Conservation (phyloP, 2,113 vertebrate genomes). For the Ramphastos sulfuratus region DNA sequence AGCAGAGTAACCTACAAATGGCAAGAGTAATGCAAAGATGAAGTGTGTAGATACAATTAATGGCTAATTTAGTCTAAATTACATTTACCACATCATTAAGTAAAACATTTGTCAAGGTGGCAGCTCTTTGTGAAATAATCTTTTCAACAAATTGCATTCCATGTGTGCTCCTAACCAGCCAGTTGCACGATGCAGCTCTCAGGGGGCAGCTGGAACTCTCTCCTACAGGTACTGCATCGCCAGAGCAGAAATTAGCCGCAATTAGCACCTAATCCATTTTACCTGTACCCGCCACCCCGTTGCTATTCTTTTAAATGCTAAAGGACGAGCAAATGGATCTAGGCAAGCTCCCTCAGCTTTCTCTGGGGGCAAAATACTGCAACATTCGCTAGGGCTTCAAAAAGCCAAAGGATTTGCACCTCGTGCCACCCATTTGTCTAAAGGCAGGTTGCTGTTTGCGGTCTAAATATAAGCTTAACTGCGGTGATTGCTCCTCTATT, state of each 20-base stretch:
- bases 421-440: constrained; percentile 24
- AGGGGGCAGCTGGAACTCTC: constrained; percentile 1
- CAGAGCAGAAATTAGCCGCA: constrained; percentile 42
- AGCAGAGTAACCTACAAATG: not conserved
- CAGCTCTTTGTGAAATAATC: constrained; percentile 13
- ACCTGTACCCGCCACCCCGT: not conserved
- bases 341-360: not conserved
- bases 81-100: constrained; percentile 10
- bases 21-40: not conserved
- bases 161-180: constrained; percentile 50
- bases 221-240: not conserved
- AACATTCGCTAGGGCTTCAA: constrained; percentile 19
- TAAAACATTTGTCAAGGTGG: not conserved
- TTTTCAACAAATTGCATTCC: constrained; percentile 18
- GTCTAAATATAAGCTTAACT: constrained; percentile 43
- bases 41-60: not conserved
- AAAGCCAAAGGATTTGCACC: constrained; percentile 46
- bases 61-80: constrained; percentile 28
- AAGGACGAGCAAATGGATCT: constrained; percentile 10
- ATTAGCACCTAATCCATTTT: constrained; percentile 43
- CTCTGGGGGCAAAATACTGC: constrained; percentile 28
- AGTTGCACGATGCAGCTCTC: not conserved
- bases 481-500: constrained; percentile 2
- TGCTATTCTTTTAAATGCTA: constrained; percentile 14
- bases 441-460: constrained; percentile 20